phyloP scores from a whole-genome alignment of 2,113 vertebrate genomes.

The Eptatretus burgeri region DNA sequence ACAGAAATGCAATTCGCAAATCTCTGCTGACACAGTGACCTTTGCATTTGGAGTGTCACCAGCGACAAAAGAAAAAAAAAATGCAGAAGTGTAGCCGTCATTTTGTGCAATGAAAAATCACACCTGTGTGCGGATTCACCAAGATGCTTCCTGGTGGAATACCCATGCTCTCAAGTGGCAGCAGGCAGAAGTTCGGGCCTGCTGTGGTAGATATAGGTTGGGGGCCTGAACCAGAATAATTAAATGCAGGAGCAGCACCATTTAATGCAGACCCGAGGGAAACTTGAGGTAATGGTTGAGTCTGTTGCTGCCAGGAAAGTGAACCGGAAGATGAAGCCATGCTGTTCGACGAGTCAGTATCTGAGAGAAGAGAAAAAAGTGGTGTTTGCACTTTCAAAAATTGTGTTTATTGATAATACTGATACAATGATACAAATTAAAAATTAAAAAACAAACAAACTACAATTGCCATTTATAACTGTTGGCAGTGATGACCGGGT shows the following conservation, averaged over 20 bases:
- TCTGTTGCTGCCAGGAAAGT: slow-evolving; percentile 18
- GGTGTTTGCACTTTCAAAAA: too few relatives aligned
- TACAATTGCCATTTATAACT: too few relatives aligned
- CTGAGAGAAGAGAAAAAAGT: slow-evolving; percentile 11
- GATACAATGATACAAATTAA: too few relatives aligned
- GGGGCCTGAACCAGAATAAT: too few relatives aligned
- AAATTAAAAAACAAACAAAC: too few relatives aligned
- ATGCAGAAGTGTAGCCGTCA: background rate
- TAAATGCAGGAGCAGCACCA: too few relatives aligned
- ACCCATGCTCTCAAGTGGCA: slow-evolving; percentile 44
- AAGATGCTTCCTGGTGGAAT: slow-evolving; percentile 75
- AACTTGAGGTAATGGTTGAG: too few relatives aligned
- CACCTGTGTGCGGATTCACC: slow-evolving; percentile 71
- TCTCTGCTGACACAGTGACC: background rate
- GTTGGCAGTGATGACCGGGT: too few relatives aligned
- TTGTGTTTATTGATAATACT: too few relatives aligned
- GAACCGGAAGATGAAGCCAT: slow-evolving; percentile 30
- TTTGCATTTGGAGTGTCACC: background rate
- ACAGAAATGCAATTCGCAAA: background rate
- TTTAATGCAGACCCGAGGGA: too few relatives aligned
- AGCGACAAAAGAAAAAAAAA: background rate
- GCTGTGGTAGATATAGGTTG: slow-evolving; percentile 11
- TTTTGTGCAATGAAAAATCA: background rate
- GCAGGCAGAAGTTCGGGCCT: slow-evolving; percentile 41
- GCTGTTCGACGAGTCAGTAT: slow-evolving; percentile 35